Percentiles rank a stretch among this genome's conserved stretches.
Conservation (phyloP, 2,888 invertebrate genomes). For the Trachelus iudaicus region DNA sequence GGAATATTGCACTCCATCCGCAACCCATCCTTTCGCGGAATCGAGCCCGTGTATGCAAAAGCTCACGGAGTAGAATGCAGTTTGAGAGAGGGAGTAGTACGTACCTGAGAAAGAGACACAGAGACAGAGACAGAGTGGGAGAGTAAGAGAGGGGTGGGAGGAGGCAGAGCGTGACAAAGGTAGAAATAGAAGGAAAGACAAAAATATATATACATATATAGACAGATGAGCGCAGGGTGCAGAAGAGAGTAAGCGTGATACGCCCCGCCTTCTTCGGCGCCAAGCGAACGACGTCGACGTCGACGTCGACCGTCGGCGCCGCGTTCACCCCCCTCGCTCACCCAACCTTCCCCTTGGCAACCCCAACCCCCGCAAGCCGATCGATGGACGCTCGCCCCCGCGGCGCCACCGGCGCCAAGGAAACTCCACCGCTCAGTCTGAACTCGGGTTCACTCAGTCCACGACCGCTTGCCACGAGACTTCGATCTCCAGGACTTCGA, state of each 20-base stretch:
- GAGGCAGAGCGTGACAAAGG: slow-evolving; percentile 6
- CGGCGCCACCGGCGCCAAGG: slow-evolving; percentile 55
- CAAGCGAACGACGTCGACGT: slow-evolving; percentile 7
- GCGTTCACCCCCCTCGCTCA: slow-evolving; percentile 19
- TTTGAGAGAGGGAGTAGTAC: slow-evolving; percentile 15
- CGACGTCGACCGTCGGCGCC: slow-evolving; percentile 10
- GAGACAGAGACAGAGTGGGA: neutral
- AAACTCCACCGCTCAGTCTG: slow-evolving; percentile 58
- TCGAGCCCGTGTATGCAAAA: slow-evolving; percentile 11
- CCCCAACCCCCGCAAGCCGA: slow-evolving; percentile 41
- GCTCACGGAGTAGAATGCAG: neutral
- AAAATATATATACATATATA: neutral
- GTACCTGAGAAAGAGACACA: slow-evolving; percentile 13
- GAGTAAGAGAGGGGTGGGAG: neutral
- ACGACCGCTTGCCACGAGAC: slow-evolving; percentile 63
- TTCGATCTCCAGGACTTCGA: slow-evolving; percentile 44
- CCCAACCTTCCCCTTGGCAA: slow-evolving; percentile 29
- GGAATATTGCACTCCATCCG: no score
- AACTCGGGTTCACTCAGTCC: slow-evolving; percentile 64
- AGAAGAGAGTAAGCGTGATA: slow-evolving; percentile 22
- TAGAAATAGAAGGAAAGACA: slow-evolving; percentile 13
- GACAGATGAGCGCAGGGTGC: slow-evolving; percentile 6
- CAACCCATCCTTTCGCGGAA: no score
- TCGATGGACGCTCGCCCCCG: slow-evolving; percentile 40
- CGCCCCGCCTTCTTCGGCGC: slow-evolving; percentile 50